A percentile compares a stretch with the other conserved stretches of the same genome.
phyloP scores from a whole-genome alignment of 1,140 invertebrate species.

The Frieseomelitta varia region DNA sequence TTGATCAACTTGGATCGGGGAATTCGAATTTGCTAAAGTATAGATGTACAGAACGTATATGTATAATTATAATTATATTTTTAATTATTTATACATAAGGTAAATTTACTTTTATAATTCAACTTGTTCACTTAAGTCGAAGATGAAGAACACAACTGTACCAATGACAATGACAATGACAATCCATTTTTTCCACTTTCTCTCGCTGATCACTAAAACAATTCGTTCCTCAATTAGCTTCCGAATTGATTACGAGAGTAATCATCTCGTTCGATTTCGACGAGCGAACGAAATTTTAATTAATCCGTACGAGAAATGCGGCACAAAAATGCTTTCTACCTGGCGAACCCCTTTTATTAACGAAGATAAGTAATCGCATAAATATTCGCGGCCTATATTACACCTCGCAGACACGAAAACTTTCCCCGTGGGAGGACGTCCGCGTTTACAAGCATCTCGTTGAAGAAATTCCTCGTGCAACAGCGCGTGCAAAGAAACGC shows the following conservation, averaged over 20 bases:
- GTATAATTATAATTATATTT: too few relatives aligned
- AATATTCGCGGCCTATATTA: constrained; percentile 33
- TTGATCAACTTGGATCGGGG: too few relatives aligned
- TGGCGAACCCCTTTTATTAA: background rate
- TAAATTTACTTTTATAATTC: too few relatives aligned
- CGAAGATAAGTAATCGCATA: constrained; percentile 21
- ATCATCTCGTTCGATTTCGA: background rate
- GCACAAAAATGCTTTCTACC: background rate
- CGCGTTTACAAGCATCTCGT: background rate
- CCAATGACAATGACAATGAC: too few relatives aligned
- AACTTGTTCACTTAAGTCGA: too few relatives aligned
- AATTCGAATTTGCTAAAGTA: too few relatives aligned
- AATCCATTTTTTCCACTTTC: background rate
- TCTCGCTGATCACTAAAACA: background rate
- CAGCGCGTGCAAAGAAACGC: background rate
- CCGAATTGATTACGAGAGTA: background rate
- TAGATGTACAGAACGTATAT: too few relatives aligned
- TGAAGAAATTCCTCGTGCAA: background rate
- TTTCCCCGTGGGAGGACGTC: background rate
- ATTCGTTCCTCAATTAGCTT: background rate
- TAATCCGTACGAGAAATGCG: background rate
- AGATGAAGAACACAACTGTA: too few relatives aligned
- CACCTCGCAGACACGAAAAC: background rate
- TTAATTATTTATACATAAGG: too few relatives aligned
- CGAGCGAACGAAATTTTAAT: background rate